Evolutionary conservation across 2,797 vertebrate genomes (phyloP).

Genomic region (Pogonophryne albipinna): DNA sequence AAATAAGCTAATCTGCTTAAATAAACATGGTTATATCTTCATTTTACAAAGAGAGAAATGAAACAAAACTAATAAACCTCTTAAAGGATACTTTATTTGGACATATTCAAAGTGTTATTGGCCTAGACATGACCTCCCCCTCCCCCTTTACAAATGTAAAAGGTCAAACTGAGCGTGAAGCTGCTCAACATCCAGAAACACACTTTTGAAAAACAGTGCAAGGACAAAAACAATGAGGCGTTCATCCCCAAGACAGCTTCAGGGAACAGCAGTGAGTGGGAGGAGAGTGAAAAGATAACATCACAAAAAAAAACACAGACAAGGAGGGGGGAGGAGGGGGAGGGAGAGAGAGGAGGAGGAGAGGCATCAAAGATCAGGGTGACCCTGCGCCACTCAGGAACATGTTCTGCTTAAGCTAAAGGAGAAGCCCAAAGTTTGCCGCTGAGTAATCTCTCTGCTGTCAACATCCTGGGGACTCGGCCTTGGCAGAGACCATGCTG

Average conservation of each 20-base stretch:
- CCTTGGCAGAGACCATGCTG: conserved; percentile 65
- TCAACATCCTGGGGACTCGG: conserved; percentile 58
- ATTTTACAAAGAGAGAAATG: conserved; percentile 10
- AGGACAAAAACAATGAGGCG: conserved; percentile 85
- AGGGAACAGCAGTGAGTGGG: conserved; percentile 82
- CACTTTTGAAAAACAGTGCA: conserved; percentile 73
- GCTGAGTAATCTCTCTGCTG: conserved; percentile 67
- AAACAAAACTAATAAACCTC: conserved; percentile 4
- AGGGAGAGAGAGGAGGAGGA: conserved; percentile 65
- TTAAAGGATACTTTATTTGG: conserved; percentile 11
- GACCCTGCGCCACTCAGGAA: conserved; percentile 80
- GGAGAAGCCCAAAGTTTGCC: conserved; percentile 71
- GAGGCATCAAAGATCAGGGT: conserved; percentile 82
- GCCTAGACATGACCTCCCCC: conserved; percentile 56
- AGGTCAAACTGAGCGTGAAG: conserved; percentile 68
- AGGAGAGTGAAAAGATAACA: conserved; percentile 85
- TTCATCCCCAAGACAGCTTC: conserved; percentile 83
- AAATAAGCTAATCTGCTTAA: neutral
- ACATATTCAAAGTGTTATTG: conserved; percentile 44
- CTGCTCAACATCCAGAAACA: conserved; percentile 60
- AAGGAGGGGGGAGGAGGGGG: conserved; percentile 62
- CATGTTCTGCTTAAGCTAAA: conserved; percentile 77
- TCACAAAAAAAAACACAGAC: conserved; percentile 77
- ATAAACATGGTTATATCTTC: conserved; percentile 6
- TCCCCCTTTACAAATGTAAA: conserved; percentile 25